Evolutionary conservation across 1,140 invertebrate species (phyloP), one percentile per base, ranked within the genome.

Genomic region (Glomeris maerens): DNA sequence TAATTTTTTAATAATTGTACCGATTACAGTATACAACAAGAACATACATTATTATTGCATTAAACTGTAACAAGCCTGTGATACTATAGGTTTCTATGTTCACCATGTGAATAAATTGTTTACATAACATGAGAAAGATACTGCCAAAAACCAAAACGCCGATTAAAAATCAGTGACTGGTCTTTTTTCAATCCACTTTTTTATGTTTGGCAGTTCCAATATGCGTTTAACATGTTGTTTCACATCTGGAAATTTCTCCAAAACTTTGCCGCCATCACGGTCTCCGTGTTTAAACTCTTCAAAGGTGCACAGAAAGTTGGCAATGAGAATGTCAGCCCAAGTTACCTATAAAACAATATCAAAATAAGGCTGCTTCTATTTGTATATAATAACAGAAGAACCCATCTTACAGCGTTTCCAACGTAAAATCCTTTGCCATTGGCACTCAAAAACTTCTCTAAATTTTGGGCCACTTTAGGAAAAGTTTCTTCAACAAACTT

Each of bases 381-480:
- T 44, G 10, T n/a, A 44, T 44, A 20, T 44, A 45, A n/a, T 21
- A n/a, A 5, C 10, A 3, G 40, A 22, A n/a, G 2, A 10, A 38
- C 31, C 17, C 26, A n/a, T 47, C 49, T 46, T 56, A 77, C 71
- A 59, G 71, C 69, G 57, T 66, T 63, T 48, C 73, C 64, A 47
- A 74, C 75, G 28, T 79, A 57, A 40, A 52, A 66, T 55, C 74
- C 68, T 29, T 72, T 74, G 21, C 68, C 67, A 54, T 76, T 77
- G 28, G 69, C 63, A 57, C 72, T 66, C 22, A 73, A 69, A 50
- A 73, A 64, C 50, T 66, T 64, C 58, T 78, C 73, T 49, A 77
- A 76, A 53, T 72, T 73, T 21, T 68, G 66, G 40, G 78, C 57
- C 56, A 75, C 77, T 48, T 72, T 74, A 1, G 74, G 74, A 55